Evolutionary conservation across 2,797 vertebrate species (phyloP).

Genomic region (Phalanger gymnotis): DNA sequence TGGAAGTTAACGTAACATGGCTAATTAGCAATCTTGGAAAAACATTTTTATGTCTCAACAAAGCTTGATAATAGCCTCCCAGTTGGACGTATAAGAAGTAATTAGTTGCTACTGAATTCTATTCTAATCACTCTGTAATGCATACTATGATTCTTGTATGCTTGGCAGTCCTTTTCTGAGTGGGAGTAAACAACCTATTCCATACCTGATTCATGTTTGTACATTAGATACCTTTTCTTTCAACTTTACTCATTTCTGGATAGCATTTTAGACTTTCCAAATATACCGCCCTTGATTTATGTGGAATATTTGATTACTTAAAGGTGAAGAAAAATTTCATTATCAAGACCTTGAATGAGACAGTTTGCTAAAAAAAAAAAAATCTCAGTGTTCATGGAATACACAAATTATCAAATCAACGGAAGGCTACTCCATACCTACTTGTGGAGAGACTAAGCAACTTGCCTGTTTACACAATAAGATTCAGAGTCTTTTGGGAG

Average conservation of each 20-base stretch:
- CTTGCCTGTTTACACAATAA: neutral
- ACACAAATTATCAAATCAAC: neutral
- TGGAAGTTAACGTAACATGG: neutral
- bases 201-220: neutral
- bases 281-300: neutral
- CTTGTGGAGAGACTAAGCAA: neutral
- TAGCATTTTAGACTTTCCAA: neutral
- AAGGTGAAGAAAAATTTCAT: neutral
- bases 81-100: neutral
- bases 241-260: neutral
- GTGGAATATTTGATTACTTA: neutral
- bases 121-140: neutral
- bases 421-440: neutral
- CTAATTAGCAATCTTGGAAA: neutral
- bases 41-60: neutral
- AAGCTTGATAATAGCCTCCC: neutral
- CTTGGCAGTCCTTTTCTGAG: neutral
- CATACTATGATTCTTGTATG: neutral
- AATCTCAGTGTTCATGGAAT: neutral
- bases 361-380: neutral
- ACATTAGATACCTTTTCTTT: neutral
- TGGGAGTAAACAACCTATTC: neutral
- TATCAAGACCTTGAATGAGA: neutral
- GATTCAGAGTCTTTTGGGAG: neutral
- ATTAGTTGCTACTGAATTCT: neutral